A percentile compares a stretch with the other conserved stretches of the same genome.
phyloP scores from a whole-genome alignment of 2,113 vertebrate genomes.

The Gulo gulo region DNA sequence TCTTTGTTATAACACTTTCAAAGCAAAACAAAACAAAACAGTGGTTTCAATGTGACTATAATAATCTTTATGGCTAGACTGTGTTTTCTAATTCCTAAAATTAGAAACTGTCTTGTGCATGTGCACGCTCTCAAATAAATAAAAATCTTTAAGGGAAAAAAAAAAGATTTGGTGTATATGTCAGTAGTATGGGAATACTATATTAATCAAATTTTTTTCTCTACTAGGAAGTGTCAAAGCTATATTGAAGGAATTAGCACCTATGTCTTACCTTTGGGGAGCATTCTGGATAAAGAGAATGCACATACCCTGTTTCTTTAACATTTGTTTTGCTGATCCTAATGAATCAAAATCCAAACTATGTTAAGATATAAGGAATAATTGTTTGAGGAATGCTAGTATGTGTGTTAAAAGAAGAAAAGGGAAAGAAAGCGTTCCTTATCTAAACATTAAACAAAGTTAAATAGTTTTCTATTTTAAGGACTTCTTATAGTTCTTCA shows the following conservation, averaged over 20 bases:
- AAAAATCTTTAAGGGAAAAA: neutral
- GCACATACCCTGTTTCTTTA: neutral
- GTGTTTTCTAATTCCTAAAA: neutral
- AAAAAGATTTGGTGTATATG: neutral
- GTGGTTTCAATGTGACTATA: neutral
- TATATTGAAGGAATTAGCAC: neutral
- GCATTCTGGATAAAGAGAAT: neutral
- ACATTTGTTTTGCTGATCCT: neutral
- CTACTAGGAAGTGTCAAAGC: neutral
- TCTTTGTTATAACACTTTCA: neutral
- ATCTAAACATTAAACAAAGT: slow-evolving; percentile 35
- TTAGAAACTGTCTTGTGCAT: neutral
- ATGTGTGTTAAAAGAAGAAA: neutral
- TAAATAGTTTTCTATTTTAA: slow-evolving; percentile 33
- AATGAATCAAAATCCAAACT: neutral
- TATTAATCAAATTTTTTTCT: neutral
- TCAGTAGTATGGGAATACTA: neutral
- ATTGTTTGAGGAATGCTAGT: neutral
- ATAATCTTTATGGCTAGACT: neutral
- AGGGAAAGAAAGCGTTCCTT: neutral
- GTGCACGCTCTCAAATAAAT: neutral
- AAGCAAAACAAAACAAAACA: neutral
- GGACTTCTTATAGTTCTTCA: neutral
- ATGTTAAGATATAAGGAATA: neutral
- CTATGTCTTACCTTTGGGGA: neutral